Base-by-base conservation (phyloP, 2,113 vertebrate genomes). In the Brienomyrus brachyistius region DNA sequence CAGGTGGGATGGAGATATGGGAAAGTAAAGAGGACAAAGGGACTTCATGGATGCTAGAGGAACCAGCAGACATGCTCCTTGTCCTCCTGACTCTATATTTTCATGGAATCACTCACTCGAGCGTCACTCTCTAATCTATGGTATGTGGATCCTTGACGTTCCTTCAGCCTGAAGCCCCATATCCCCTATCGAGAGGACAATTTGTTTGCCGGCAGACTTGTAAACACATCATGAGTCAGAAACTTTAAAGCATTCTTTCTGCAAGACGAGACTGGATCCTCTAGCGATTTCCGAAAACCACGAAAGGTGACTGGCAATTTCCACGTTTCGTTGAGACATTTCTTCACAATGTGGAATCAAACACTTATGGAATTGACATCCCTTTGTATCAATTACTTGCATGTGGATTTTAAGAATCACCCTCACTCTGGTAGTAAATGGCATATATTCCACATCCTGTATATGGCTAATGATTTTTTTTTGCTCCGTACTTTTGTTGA, bases 181-280 rank as follows among this genome's bases (percentile, higher is more conserved):
- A 88, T 70, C 89, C 89, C 89, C 23, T 40, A 88, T 82, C 21
- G n/a, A 9, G 48, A 27, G 51, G 27, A 35, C 50, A 31, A 45
- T 43, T 21, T 35, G 62, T 88, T 88, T 90, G 86, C 89, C 80
- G 23, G 51, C 66, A 56, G 40, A 90, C 47, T 83, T 83, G 48
- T 82, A 90, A 82, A 88, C 89, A 90, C 47, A 77, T 27, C 66
- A 31, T 21, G 50, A 51, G 19, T 27, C 66, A 80, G 40, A 40
- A 88, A 77, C 66, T 23, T 56, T 8, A 87, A 87, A 87, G 70
- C 35, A 50, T 85, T 19, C 85, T 56, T 50, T 50, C 45, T 87
- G 56, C 66, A 80, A 77, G 86, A 74, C 50, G 45, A 21, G 88
- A 56, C 88, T 56, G 74, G 74, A 56, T 21, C 23, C 54, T 19